Evolutionary conservation across 2,113 vertebrate genomes (phyloP).

Genomic region (Chaetodon trifascialis): DNA sequence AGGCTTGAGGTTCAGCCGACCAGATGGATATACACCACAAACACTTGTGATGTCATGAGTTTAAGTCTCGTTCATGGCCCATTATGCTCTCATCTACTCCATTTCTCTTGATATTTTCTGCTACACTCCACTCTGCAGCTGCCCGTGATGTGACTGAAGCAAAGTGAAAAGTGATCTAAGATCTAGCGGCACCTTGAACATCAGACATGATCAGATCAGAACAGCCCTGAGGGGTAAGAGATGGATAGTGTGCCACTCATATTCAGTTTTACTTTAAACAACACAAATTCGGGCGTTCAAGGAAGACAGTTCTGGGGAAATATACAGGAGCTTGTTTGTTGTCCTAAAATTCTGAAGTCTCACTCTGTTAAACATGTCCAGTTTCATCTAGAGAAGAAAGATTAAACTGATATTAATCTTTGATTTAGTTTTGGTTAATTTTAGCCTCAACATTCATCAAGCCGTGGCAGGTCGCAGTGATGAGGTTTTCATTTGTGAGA

Average conservation of each 20-base stretch:
- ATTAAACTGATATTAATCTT: constrained; percentile 29
- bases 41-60: constrained; percentile 30
- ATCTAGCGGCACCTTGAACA: constrained; percentile 26
- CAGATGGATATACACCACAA: constrained; percentile 14
- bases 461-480: too few species aligned
- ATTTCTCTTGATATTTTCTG: constrained; percentile 30
- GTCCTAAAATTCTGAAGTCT: neutral
- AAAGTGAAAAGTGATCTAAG: constrained; percentile 40
- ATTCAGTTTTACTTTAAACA: constrained; percentile 34
- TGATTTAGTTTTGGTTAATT: neutral
- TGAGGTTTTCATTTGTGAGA: too few species aligned
- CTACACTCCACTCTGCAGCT: neutral
- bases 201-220: constrained; percentile 36
- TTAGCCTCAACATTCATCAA: too few species aligned
- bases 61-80: constrained; percentile 40
- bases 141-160: constrained; percentile 29
- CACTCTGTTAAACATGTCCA: neutral
- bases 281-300: neutral
- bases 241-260: constrained; percentile 10
- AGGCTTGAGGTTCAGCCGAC: constrained; percentile 28
- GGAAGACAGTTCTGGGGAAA: neutral
- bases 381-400: constrained; percentile 1
- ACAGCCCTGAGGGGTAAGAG: neutral
- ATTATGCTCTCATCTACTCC: constrained; percentile 39
- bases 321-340: neutral